phyloP scores from a whole-genome alignment of 2,888 invertebrate species.

The Morpho deidamia region DNA sequence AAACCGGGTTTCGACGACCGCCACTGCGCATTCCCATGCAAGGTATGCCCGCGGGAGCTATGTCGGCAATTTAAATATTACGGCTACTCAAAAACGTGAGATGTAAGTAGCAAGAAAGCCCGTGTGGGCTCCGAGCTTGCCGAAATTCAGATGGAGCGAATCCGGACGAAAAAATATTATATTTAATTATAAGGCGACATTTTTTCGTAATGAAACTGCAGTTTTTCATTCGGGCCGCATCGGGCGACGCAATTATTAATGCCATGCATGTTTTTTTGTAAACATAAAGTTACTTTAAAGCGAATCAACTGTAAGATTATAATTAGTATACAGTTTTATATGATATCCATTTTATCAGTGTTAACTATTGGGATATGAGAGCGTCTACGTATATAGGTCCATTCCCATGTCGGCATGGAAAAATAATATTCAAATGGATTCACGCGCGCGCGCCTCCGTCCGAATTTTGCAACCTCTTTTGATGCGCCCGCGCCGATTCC shows the following conservation, averaged over 20 bases:
- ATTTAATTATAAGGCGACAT: constrained; percentile 57
- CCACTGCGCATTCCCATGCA: constrained; percentile 73
- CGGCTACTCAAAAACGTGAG: constrained; percentile 76
- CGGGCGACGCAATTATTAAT: constrained; percentile 58
- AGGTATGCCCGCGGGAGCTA: constrained; percentile 74
- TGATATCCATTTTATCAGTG: too few species aligned
- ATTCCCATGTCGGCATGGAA: constrained; percentile 69
- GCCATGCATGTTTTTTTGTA: constrained; percentile 33
- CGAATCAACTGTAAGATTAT: constrained; percentile 47
- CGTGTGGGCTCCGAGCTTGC: constrained; percentile 62
- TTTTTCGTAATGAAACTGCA: constrained; percentile 72
- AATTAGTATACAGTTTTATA: too few species aligned
- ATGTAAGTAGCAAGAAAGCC: constrained; percentile 69
- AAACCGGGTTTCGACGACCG: constrained; percentile 70
- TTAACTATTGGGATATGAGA: too few species aligned
- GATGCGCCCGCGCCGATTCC: constrained; percentile 77
- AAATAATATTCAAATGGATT: constrained; percentile 75
- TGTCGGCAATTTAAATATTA: constrained; percentile 77
- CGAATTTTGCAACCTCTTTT: constrained; percentile 73
- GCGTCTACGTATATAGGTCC: constrained; percentile 37
- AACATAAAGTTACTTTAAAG: constrained; percentile 37
- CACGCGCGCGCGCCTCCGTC: constrained; percentile 71
- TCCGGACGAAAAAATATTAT: constrained; percentile 51
- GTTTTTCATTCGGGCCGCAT: constrained; percentile 32
- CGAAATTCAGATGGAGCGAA: constrained; percentile 63